Conservation (phyloP, 2,888 invertebrate genomes). For the Acanthopleura granulata region DNA sequence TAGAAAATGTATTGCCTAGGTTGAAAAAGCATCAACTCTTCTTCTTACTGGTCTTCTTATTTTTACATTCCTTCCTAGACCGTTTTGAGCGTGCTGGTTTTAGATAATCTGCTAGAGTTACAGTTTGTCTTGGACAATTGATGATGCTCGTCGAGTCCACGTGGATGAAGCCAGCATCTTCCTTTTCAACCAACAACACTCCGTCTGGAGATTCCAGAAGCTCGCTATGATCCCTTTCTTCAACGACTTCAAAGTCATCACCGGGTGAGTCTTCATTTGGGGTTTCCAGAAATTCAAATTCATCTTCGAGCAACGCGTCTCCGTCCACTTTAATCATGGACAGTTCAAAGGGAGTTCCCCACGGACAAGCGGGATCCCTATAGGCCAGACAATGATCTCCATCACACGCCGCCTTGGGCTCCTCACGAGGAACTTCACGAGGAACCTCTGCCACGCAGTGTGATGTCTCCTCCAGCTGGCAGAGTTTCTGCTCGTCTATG, state of each 20-base stretch:
- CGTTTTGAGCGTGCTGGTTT: not conserved
- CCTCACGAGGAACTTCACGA: not conserved
- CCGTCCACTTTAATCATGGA: constrained; percentile 1
- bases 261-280: not conserved
- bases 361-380: not conserved
- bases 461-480: not conserved
- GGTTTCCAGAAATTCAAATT: constrained; percentile 4
- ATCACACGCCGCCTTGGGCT: not conserved
- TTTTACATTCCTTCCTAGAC: not conserved
- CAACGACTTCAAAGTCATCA: not conserved
- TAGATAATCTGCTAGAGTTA: not conserved
- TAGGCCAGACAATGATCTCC: no score
- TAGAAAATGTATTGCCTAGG: not conserved
- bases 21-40: not conserved
- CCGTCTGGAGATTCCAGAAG: not conserved
- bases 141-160: not conserved
- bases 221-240: not conserved
- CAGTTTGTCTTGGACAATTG: not conserved
- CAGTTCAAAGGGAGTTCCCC: not conserved
- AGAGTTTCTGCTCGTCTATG: not conserved
- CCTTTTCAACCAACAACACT: not conserved
- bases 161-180: not conserved
- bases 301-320: not conserved
- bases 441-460: not conserved
- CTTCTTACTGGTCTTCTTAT: not conserved